Evolutionary conservation across 2,113 vertebrate genomes (phyloP).

Genomic region (Chaetodon trifascialis): DNA sequence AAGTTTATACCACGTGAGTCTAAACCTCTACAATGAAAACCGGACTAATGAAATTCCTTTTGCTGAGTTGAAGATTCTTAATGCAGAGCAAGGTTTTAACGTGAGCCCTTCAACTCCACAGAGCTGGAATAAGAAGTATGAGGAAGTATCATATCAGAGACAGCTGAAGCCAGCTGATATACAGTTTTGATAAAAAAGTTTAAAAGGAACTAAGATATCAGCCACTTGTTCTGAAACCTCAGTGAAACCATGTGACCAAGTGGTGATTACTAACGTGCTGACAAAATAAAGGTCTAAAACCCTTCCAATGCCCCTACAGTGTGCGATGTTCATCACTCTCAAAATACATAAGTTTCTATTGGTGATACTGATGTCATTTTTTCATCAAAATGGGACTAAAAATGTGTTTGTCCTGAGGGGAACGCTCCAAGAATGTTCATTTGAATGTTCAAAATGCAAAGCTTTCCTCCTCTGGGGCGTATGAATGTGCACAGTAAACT

Average conservation of each 20-base stretch:
- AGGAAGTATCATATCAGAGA: background rate
- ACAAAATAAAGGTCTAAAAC: background rate
- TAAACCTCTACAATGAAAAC: slow-evolving; percentile 25
- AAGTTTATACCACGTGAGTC: slow-evolving; percentile 18
- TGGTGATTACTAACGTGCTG: background rate
- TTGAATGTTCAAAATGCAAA: background rate
- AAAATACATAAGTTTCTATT: background rate
- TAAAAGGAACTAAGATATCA: background rate
- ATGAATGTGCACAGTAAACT: background rate
- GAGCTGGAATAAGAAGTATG: slow-evolving; percentile 3
- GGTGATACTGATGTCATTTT: no score
- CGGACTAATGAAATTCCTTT: slow-evolving; percentile 25
- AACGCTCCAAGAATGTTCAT: background rate
- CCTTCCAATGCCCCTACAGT: background rate
- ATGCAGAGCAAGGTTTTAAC: background rate
- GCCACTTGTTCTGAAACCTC: background rate
- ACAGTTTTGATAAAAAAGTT: background rate
- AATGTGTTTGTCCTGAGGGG: no score
- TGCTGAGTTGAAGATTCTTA: slow-evolving; percentile 9
- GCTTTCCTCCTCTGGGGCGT: background rate
- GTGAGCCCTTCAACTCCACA: background rate
- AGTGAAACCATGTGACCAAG: no score
- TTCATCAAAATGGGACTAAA: no score
- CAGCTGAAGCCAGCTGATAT: background rate
- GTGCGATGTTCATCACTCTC: background rate